Base-by-base conservation (phyloP, 2,888 invertebrate species). In the Mylabris sibirica region DNA sequence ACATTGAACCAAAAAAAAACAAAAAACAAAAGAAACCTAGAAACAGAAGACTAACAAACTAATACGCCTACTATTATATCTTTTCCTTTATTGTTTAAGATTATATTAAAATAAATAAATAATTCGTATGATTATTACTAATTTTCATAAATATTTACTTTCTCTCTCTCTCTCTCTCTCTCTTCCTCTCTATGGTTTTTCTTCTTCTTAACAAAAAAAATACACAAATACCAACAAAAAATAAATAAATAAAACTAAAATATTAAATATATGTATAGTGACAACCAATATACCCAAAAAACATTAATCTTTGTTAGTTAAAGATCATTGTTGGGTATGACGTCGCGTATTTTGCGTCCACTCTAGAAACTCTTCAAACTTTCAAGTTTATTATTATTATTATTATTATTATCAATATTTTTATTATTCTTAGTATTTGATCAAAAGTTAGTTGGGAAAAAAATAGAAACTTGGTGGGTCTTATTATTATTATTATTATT, bases 241-340 rank as follows among this genome's bases (percentile, higher is more conserved):
- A 44, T 6, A 44, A 17, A 20, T 49, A 20, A 20, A 49, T 4
- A 49, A 12, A 20, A 20, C 5, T 14, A n/a, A 6, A 44, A 14
- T 14, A n/a, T 5, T 17, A 20, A 49, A 17, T 20, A 49, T 34
- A 20, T 30, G 49, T 17, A 64, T 30, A 76, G 74, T 78, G 78
- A 77, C 77, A 76, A 77, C 77, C 53, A 20, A 24, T 76, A 72
- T 68, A 72, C 75, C 73, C 71, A 72, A 72, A 73, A 77, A 79
- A 78, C 80, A 80, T 80, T 80, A 80, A 80, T 80, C 80, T 79
- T 80, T 78, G 80, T 80, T 80, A 80, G 80, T 76, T 53, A 72
- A 30, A 72, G 73, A 76, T 79, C 78, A 80, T 80, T 80, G 80
- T 80, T 75, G 69, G 70, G 72, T 77, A 76, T 80, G 80, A 80